Evolutionary conservation across 2,113 vertebrate species (phyloP).

Genomic region (Falcunculus frontatus): DNA sequence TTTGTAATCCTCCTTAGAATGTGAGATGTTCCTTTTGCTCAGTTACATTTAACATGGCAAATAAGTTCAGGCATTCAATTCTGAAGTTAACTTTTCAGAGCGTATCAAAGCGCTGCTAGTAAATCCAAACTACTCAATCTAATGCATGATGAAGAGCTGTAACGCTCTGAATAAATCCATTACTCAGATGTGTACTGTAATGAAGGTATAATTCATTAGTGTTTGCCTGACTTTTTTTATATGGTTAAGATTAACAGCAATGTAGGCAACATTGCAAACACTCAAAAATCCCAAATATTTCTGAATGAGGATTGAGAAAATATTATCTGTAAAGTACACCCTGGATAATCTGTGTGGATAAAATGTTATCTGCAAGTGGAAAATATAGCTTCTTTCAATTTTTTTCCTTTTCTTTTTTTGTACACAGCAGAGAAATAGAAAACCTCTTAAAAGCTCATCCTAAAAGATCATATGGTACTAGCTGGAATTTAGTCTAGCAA

Average conservation of each 20-base stretch:
- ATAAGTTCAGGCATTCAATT: not conserved
- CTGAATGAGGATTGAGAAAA: not conserved
- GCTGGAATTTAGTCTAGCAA: not conserved
- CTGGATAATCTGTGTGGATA: not conserved
- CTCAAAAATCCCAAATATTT: not conserved
- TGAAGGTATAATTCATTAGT: not conserved
- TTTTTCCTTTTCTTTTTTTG: not conserved
- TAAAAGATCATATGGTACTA: not conserved
- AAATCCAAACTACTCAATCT: not conserved
- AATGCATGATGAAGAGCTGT: not conserved
- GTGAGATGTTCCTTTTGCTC: not conserved
- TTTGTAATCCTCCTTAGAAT: constrained; percentile 27
- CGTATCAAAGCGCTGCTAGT: not conserved
- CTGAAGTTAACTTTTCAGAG: constrained; percentile 1
- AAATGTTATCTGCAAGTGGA: not conserved
- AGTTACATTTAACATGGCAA: not conserved
- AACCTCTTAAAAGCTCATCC: not conserved
- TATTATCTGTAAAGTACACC: not conserved
- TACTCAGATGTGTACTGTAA: not conserved
- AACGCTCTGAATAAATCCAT: not conserved
- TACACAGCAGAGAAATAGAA: not conserved
- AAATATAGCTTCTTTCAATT: not conserved
- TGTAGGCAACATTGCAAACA: not conserved
- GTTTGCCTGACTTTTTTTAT: not conserved
- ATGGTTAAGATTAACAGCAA: not conserved